Conservation (phyloP, 64 coral and sea anemone genomes). For the Montipora capricornis region DNA sequence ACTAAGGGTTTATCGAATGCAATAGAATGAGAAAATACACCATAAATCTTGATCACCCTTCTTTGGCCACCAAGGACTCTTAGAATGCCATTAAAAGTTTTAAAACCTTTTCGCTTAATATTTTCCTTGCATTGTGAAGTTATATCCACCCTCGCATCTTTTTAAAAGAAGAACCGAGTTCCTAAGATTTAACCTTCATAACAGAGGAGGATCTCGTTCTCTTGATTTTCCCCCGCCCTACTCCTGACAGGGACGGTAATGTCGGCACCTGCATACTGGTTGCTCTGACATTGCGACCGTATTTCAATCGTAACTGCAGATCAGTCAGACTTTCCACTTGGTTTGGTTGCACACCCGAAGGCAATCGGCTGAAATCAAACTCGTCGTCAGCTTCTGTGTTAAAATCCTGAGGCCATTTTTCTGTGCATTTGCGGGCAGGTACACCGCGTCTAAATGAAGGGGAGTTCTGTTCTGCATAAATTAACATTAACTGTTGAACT, state of each 20-base stretch:
- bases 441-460: constrained; percentile 71
- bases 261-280: constrained; percentile 75
- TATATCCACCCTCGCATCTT: too few relatives aligned
- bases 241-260: constrained; percentile 34
- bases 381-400: background rate
- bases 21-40: too few relatives aligned
- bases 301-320: constrained; percentile 63
- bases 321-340: constrained; percentile 65
- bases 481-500: constrained; percentile 54
- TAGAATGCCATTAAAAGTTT: too few relatives aligned
- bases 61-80: too few relatives aligned
- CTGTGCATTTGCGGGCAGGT: constrained; percentile 51
- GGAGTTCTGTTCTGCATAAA: constrained; percentile 77
- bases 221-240: constrained; percentile 8
- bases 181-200: background rate
- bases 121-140: too few relatives aligned
- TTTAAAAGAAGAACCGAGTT: background rate
- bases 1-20: too few relatives aligned
- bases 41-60: too few relatives aligned
- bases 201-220: constrained; percentile 16
- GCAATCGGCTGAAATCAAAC: background rate
- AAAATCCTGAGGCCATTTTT: background rate
- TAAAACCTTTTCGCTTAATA: too few relatives aligned
- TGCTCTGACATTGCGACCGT: constrained; percentile 63
- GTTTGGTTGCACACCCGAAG: constrained; percentile 35